These are phyloP conservation scores for Erethizon dorsatum DNA, from an alignment of 2,797 vertebrate species.

Conservation along the genomic window DNA sequence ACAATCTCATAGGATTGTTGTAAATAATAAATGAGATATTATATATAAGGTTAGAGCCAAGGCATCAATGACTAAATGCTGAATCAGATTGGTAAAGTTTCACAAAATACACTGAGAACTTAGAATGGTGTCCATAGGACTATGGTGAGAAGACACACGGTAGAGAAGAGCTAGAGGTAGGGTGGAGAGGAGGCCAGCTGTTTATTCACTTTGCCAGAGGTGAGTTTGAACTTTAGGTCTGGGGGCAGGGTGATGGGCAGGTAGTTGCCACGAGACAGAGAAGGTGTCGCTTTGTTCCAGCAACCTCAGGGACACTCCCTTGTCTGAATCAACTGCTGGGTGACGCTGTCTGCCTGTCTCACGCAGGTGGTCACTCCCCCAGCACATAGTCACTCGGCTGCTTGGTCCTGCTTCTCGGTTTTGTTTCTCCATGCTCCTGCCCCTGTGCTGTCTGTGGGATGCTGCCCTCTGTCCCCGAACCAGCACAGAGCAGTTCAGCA, in stretches of 20 bases:
- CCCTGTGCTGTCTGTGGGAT: too few species aligned
- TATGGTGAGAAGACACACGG: neutral
- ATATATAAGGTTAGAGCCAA: neutral
- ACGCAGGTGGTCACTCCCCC: fast-evolving
- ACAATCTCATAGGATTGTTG: neutral
- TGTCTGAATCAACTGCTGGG: neutral
- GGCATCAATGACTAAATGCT: neutral
- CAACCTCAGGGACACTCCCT: neutral
- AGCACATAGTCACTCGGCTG: fast-evolving
- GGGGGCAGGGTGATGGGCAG: neutral
- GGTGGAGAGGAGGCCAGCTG: neutral
- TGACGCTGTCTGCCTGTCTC: neutral
- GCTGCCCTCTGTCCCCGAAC: neutral
- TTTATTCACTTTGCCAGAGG: neutral
- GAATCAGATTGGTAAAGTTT: neutral
- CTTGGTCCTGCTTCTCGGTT: fast-evolving
- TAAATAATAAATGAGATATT: neutral
- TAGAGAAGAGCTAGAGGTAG: neutral
- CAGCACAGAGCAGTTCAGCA: neutral
- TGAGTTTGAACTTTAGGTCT: neutral
- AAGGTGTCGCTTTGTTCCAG: neutral
- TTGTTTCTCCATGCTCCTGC: neutral
- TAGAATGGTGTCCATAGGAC: neutral
- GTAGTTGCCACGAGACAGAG: neutral
- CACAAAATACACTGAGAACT: neutral